Conservation (phyloP, 2,797 vertebrate genomes). For the Semotilus atromaculatus region DNA sequence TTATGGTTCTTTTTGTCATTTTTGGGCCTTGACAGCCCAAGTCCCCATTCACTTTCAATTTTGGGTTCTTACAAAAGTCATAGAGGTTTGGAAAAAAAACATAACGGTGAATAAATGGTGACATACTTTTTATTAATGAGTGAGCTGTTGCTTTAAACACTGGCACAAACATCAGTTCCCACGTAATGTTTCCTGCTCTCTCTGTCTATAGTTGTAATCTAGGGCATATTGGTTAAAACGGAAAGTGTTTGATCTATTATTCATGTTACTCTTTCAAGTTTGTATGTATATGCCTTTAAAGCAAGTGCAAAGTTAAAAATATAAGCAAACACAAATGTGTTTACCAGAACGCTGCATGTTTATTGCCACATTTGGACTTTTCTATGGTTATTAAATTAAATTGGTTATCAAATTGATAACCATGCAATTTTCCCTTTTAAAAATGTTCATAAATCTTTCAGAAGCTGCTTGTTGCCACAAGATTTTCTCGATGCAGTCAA, state of each 20-base stretch:
- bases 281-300: conserved; percentile 27
- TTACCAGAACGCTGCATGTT: neutral
- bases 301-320: conserved; percentile 2
- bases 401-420: neutral
- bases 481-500: neutral
- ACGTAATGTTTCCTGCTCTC: neutral
- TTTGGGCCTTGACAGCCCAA: neutral
- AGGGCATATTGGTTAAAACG: conserved; percentile 37
- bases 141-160: conserved; percentile 7
- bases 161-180: neutral
- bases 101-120: neutral
- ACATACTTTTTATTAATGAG: neutral
- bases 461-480: neutral
- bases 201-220: conserved; percentile 14
- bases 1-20: neutral
- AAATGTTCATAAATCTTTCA: neutral
- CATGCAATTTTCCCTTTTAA: neutral
- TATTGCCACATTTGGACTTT: neutral
- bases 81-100: neutral
- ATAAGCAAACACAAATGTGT: conserved; percentile 11
- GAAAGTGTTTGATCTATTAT: conserved; percentile 44
- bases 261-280: conserved; percentile 43
- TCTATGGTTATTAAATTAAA: neutral
- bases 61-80: no score
- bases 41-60: neutral